Conservation (phyloP, 2,113 vertebrate species). For the Carollia perspicillata region DNA sequence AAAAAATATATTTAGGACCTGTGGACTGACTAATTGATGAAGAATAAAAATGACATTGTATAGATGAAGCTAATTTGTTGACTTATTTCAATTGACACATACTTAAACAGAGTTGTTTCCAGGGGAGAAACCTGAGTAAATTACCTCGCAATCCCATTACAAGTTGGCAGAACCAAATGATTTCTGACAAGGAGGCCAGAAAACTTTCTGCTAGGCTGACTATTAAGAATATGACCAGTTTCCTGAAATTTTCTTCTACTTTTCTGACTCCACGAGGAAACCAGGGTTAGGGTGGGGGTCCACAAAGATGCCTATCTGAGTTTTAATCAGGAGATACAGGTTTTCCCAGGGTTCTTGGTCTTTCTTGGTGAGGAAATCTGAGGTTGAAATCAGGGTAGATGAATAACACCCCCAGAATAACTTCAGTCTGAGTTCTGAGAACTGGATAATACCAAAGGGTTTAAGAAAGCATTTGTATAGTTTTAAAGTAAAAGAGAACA, state of each 20-base stretch:
- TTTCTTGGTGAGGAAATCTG: background rate
- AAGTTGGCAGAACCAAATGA: background rate
- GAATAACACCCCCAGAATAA: background rate
- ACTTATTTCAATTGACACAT: background rate
- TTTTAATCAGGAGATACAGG: background rate
- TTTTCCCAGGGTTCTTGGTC: background rate
- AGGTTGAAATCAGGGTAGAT: background rate
- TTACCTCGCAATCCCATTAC: background rate
- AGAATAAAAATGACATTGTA: background rate
- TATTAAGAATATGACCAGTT: background rate
- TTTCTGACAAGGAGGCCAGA: constrained; percentile 10
- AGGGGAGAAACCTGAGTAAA: background rate
- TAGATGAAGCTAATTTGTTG: constrained; percentile 11
- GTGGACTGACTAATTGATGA: background rate
- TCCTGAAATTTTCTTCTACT: background rate
- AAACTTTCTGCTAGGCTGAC: background rate
- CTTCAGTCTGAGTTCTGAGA: background rate
- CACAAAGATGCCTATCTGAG: background rate
- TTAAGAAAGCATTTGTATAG: background rate
- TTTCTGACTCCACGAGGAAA: background rate
- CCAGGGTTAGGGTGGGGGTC: background rate
- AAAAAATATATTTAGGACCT: background rate
- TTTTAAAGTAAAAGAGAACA: background rate
- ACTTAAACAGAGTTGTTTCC: background rate
- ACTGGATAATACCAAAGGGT: background rate